Evolutionary conservation across 2,113 vertebrate species (phyloP).

Genomic region (Tupaia tana): DNA sequence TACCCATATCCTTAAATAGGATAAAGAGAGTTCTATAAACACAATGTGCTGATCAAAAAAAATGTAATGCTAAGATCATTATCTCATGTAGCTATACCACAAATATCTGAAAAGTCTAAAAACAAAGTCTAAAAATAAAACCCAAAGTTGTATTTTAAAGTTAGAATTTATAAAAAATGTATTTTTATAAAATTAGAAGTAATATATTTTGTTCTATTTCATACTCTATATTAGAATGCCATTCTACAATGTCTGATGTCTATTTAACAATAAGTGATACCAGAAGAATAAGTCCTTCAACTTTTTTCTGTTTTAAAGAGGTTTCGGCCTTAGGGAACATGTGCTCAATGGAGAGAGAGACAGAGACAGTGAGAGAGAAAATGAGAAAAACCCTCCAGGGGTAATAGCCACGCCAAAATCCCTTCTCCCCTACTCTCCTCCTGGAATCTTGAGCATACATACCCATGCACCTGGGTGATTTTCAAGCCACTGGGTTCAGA

Average conservation of each 20-base stretch:
- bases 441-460: too few relatives aligned
- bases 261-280: background rate
- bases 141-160: background rate
- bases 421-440: too few relatives aligned
- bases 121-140: conserved; percentile 26
- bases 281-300: background rate
- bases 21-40: background rate
- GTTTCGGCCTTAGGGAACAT: too few relatives aligned
- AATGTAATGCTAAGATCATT: background rate
- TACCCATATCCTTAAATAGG: background rate
- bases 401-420: too few relatives aligned
- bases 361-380: too few relatives aligned
- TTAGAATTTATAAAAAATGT: conserved; percentile 16
- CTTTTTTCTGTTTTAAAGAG: too few relatives aligned
- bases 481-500: too few relatives aligned
- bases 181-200: conserved; percentile 32
- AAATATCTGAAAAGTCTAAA: background rate
- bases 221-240: conserved; percentile 10
- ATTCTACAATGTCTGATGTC: background rate
- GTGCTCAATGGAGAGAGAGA: too few relatives aligned
- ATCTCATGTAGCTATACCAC: conserved; percentile 25
- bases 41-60: background rate
- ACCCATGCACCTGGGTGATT: too few relatives aligned
- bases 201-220: background rate
- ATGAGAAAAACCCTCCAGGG: too few relatives aligned